phyloP scores from a whole-genome alignment of 2,113 vertebrate species.

The Mastomys coucha region DNA sequence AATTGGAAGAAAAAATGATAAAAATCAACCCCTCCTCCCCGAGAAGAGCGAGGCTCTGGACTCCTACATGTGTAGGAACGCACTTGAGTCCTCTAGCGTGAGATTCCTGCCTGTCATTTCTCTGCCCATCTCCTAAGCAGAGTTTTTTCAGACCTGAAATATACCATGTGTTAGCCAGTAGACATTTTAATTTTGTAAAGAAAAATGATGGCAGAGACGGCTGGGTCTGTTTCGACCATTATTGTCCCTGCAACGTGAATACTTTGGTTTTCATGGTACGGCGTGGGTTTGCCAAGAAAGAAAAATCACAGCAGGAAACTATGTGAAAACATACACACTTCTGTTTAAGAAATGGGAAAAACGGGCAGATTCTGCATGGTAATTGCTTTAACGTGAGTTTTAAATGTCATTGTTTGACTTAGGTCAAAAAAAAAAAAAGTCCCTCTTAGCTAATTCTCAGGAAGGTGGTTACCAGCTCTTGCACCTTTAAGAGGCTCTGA shows the following conservation, averaged over 20 bases:
- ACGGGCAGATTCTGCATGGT: constrained; percentile 67
- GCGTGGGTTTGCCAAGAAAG: constrained; percentile 81
- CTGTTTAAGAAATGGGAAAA: constrained; percentile 83
- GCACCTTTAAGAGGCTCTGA: constrained; percentile 43
- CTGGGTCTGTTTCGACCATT: constrained; percentile 80
- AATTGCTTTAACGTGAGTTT: constrained; percentile 81
- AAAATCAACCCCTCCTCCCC: neutral
- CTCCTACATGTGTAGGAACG: neutral
- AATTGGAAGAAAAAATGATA: constrained; percentile 41
- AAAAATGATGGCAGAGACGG: constrained; percentile 70
- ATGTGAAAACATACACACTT: constrained; percentile 83
- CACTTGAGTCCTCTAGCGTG: neutral
- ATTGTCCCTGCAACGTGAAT: constrained; percentile 76
- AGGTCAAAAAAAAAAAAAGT: constrained; percentile 61
- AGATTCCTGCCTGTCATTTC: constrained; percentile 4
- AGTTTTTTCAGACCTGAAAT: constrained; percentile 45
- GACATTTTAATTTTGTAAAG: constrained; percentile 80
- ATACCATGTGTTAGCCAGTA: constrained; percentile 60
- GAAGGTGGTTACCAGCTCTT: neutral
- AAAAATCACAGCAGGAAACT: constrained; percentile 83
- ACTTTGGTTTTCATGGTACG: constrained; percentile 82
- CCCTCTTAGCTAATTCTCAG: constrained; percentile 60
- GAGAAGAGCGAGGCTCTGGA: neutral
- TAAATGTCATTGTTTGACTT: constrained; percentile 76
- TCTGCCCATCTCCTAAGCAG: constrained; percentile 43